phyloP scores from a whole-genome alignment of 1,140 invertebrate species.

The Lepidurus couesii region DNA sequence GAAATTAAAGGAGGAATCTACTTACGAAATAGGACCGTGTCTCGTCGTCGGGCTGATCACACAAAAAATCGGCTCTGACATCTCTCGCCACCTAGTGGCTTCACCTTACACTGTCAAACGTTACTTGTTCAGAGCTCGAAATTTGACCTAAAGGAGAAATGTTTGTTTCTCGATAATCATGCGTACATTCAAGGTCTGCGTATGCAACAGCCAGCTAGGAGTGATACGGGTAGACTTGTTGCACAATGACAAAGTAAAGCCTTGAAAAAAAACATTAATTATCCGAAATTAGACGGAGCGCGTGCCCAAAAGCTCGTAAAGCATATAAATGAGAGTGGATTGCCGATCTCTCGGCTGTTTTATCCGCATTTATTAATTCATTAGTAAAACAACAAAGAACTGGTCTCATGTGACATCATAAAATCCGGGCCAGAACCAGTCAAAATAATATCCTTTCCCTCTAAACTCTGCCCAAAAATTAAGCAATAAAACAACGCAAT shows the following conservation, averaged over 20 bases:
- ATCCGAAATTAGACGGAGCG: not conserved
- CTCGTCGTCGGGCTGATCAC: not conserved
- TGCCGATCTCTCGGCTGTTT: not conserved
- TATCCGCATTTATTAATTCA: constrained; percentile 3
- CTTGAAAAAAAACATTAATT: constrained; percentile 1
- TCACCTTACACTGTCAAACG: not conserved
- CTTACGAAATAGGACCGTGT: constrained; percentile 21
- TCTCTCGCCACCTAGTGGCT: not conserved
- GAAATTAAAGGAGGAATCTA: constrained; percentile 9
- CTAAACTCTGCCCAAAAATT: not conserved
- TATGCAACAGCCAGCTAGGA: too few species aligned
- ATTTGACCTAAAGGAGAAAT: too few species aligned
- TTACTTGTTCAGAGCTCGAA: too few species aligned
- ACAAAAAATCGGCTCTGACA: not conserved
- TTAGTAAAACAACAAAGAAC: constrained; percentile 4
- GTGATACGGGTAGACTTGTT: not conserved
- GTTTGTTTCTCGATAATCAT: too few species aligned
- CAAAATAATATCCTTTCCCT: not conserved
- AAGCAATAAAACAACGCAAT: not conserved
- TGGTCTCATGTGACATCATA: constrained; percentile 2
- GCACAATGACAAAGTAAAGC: not conserved
- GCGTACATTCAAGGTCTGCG: too few species aligned
- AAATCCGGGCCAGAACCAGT: not conserved
- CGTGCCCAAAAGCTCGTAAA: not conserved
- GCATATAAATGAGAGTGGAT: constrained; percentile 16